Conservation (phyloP, 2,113 vertebrate species). For the Canis aureus region DNA sequence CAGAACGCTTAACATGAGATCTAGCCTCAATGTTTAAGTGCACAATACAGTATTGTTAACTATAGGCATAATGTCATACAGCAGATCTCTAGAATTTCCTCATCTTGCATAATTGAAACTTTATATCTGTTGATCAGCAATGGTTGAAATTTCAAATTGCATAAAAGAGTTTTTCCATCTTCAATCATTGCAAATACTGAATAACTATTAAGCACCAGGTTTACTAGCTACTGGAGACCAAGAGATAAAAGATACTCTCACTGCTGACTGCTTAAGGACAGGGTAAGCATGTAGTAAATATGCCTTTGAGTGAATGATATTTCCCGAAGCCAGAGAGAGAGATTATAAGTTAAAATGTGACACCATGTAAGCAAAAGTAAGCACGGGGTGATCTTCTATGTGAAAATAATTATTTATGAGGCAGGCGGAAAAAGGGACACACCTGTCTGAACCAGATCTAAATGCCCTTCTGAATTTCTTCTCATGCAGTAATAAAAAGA, state of each 20-base stretch:
- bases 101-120: neutral
- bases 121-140: neutral
- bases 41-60: neutral
- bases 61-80: neutral
- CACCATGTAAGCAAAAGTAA: neutral
- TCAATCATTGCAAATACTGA: neutral
- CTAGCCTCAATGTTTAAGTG: neutral
- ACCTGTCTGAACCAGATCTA: neutral
- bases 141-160: constrained; percentile 12
- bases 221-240: neutral
- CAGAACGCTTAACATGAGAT: neutral
- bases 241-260: neutral
- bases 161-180: neutral
- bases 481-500: neutral
- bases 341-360: neutral
- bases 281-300: neutral
- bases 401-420: constrained; percentile 6
- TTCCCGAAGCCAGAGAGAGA: neutral
- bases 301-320: neutral
- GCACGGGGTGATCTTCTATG: neutral
- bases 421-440: neutral
- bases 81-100: neutral
- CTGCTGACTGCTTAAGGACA: neutral
- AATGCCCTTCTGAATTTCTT: neutral
- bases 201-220: neutral